These are phyloP conservation scores for Pseudomyrmex concolor DNA, from an alignment of 1,140 invertebrate species.

Conservation along the genomic window DNA sequence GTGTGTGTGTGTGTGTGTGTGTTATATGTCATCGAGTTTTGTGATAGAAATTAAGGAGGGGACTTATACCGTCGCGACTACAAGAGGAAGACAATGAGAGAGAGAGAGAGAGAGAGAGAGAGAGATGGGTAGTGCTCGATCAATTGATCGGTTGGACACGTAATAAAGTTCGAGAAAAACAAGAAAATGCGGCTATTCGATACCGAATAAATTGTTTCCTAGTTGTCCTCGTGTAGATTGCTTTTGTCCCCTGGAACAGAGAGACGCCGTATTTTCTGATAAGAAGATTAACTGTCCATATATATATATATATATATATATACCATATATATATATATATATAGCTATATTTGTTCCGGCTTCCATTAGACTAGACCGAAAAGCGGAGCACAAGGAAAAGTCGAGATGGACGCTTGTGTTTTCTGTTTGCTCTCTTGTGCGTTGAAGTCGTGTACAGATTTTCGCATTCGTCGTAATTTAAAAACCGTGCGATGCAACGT, in stretches of 20 bases:
- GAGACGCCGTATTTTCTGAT: slow-evolving; percentile 42
- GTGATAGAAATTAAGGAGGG: slow-evolving; percentile 55
- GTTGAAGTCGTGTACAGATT: too few species aligned
- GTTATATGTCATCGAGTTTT: slow-evolving; percentile 48
- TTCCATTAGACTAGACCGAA: slow-evolving; percentile 22
- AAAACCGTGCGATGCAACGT: neutral
- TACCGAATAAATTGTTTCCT: slow-evolving; percentile 61
- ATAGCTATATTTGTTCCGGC: slow-evolving; percentile 8
- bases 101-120: neutral
- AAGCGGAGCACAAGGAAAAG: neutral
- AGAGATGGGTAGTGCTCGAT: neutral
- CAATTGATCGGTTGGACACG: slow-evolving; percentile 43
- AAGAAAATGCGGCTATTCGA: slow-evolving; percentile 56
- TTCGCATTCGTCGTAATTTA: too few species aligned
- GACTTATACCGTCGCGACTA: slow-evolving; percentile 38
- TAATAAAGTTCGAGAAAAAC: slow-evolving; percentile 57
- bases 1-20: too few species aligned
- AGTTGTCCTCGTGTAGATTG: slow-evolving; percentile 56
- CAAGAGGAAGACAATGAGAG: neutral
- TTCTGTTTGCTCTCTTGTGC: neutral
- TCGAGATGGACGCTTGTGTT: neutral
- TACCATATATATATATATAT: too few species aligned
- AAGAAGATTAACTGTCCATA: slow-evolving; percentile 52
- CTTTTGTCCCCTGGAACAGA: slow-evolving; percentile 37
- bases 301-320: too few species aligned